Conservation (phyloP, 1,140 invertebrate species). For the Centruroides vittatus region DNA sequence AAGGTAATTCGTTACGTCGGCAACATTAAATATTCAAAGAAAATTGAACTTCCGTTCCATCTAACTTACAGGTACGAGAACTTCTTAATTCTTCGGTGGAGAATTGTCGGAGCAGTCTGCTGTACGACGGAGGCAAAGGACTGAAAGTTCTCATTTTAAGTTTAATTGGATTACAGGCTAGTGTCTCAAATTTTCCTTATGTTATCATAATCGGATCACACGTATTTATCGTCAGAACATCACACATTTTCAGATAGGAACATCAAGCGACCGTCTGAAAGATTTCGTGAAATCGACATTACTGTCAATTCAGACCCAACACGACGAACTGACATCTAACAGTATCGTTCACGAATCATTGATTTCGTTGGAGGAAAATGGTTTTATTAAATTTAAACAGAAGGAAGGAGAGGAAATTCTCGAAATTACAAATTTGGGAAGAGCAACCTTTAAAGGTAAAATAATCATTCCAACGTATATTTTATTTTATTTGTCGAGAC, state of each 20-base stretch:
- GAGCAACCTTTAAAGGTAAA: constrained; percentile 45
- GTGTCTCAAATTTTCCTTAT: too few relatives aligned
- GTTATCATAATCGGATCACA: too few relatives aligned
- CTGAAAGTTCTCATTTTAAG: constrained; percentile 46
- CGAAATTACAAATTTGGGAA: constrained; percentile 49
- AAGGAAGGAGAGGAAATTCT: background rate
- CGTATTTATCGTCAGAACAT: too few relatives aligned
- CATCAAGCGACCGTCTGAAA: constrained; percentile 37
- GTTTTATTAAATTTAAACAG: background rate
- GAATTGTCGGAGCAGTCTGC: constrained; percentile 46
- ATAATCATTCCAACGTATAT: too few relatives aligned
- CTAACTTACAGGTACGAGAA: background rate
- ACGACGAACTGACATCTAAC: constrained; percentile 36
- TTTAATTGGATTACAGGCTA: constrained; percentile 41
- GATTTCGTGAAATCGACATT: constrained; percentile 41
- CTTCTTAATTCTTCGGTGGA: constrained; percentile 47
- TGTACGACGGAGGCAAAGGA: constrained; percentile 34
- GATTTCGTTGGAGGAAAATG: constrained; percentile 16
- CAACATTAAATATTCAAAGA: too few relatives aligned
- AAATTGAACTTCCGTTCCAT: constrained; percentile 32
- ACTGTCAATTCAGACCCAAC: constrained; percentile 41
- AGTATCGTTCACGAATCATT: constrained; percentile 42
- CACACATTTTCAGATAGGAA: constrained; percentile 28
- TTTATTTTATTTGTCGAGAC: too few relatives aligned
- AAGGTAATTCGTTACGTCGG: constrained; percentile 9